phyloP scores from a whole-genome alignment of 2,888 invertebrate species.

The Octodonta nipae region DNA sequence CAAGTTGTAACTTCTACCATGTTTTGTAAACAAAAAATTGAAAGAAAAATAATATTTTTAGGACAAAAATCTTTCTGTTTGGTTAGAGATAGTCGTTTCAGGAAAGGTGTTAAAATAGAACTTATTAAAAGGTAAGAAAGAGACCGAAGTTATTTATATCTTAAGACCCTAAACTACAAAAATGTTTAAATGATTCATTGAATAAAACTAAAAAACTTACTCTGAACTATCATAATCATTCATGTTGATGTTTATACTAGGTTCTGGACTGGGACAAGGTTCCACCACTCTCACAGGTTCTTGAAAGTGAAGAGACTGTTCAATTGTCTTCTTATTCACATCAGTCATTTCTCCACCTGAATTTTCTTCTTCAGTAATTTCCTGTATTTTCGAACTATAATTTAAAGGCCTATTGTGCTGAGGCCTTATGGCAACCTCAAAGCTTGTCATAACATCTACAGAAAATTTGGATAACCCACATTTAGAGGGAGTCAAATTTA shows the following conservation, averaged over 20 bases:
- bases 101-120: no score
- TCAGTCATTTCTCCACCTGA: conserved; percentile 9
- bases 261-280: conserved; percentile 36
- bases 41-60: no score
- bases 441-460: conserved; percentile 60
- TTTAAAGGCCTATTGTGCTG: conserved; percentile 15
- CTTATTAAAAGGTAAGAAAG: no score
- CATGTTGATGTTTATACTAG: conserved; percentile 41
- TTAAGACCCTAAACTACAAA: neutral
- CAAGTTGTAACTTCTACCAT: no score
- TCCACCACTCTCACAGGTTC: conserved; percentile 28
- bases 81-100: no score
- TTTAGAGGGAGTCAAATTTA: conserved; percentile 26
- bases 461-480: conserved; percentile 43
- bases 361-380: conserved; percentile 23
- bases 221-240: conserved; percentile 35
- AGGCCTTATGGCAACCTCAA: conserved; percentile 41
- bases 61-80: no score
- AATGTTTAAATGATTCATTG: neutral
- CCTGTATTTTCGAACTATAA: conserved; percentile 25
- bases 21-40: no score
- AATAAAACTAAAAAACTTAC: conserved; percentile 17
- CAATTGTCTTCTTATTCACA: no score
- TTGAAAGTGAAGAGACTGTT: conserved; percentile 26
- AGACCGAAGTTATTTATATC: no score